Base-by-base conservation (phyloP, 2,888 invertebrate species). In the Amphimallon solstitiale region DNA sequence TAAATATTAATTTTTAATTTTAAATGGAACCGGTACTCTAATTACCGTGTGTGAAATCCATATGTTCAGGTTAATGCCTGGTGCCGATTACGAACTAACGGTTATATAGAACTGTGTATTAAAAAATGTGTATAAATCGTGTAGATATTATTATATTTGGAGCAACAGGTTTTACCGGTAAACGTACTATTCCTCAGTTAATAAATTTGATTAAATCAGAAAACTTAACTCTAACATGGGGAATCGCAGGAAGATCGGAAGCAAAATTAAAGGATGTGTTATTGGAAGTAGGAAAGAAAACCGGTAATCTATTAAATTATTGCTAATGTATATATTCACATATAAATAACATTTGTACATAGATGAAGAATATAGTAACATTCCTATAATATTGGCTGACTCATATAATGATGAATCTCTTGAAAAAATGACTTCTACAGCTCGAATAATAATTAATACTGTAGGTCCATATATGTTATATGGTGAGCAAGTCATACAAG, bases 121-220 rank as follows among this genome's bases (percentile, higher is more conserved):
- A 4, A 43, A 56, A 23, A 12, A 56, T 56, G 56, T 56, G 23
- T 1, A 40, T 73, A 4, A 71, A 80, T 61, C 85, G 87, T 17
- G 76, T 92, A 46, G 95, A 97, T 83, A 77, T 97, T 3, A 87
- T 98, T 5, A 89, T 98, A 75, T 97, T 97, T 80, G 98, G 98
- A 19, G 98, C 97, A 0, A 91, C 93, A 0, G 98, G 98, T 21
- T 97, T 91, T 81, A 97, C 98, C 0, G 98, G 98, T 1, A 91
- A 92, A 80, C 89, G 90, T 80, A 91, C 93, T 0, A 92, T 95
- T 0, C 86, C 87, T 70, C 90, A 92, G 76, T 81, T 89, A 40
- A 83, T 81, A 7, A 79, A 79, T 62, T 68, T 86, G 7, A 79
- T 83, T 1, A 85, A 85, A 52, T 80, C 82, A 12, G 74, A 77